Base-by-base conservation (phyloP, 2,888 invertebrate genomes). In the Phymatocera aterrima region DNA sequence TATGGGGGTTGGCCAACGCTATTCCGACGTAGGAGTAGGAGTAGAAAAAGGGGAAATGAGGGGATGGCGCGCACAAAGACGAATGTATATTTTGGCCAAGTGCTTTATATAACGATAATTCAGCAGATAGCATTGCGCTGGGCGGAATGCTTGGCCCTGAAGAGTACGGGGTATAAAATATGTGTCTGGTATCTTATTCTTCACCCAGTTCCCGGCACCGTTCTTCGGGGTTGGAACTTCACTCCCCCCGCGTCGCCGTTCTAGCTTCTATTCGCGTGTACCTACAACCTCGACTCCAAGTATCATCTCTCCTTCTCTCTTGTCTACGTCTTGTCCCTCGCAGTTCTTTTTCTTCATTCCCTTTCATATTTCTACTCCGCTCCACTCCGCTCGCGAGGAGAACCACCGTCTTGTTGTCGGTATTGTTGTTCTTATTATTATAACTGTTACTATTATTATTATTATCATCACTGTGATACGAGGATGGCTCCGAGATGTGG, bases 181-280 rank as follows among this genome's bases (percentile, higher is more conserved):
- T 89, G 88, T 86, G 89, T 88, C 89, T 90, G 88, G 88, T 86
- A 85, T 90, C 89, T 88, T 90, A 88, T 90, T 90, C 89, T 88
- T 90, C 89, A 89, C 87, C 87, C 88, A 88, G 85, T 87, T 87
- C 85, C 83, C 60, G 60, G 78, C 70, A 74, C 72, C 75, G 75
- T 37, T 75, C 40, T n/a, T n/a, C 10, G 75, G 75, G 75, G 75
- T 75, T 75, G 75, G 57, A 57, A 57, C 51, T 51, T n/a, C n/a
- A n/a, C 31, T 48, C 34, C 68, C 68, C 61, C 24, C 15, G 43
- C 68, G 12, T 40, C 65, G 40, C 65, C 37, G 21, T 40, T 40
- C 15, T 43, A 57, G 10, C 37, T 37, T 64, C 37, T 21, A 64
- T 34, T 64, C 64, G 64, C 64, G 64, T 64, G 64, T 64, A 64